Evolutionary conservation across 1,140 invertebrate species (phyloP), one percentile per base, ranked within the genome.

Genomic region (Dreissena polymorpha): DNA sequence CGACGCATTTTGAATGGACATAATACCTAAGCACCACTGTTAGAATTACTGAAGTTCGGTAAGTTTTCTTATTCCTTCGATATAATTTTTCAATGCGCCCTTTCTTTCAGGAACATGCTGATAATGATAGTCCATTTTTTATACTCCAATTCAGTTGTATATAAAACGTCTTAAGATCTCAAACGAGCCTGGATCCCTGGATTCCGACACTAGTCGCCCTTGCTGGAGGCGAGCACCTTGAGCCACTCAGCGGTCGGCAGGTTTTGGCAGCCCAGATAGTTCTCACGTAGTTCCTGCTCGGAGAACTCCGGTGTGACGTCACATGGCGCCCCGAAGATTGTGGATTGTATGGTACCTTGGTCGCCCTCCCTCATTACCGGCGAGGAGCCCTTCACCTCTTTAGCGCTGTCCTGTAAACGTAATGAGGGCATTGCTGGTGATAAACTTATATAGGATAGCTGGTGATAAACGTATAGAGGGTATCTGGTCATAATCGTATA

Each of bases 301-400:
- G 91, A 91, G 71, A 93, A 93, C 16, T 93, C 93, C 10, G 93
- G 93, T 18, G 85, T 88, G 65, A 93, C 90, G 76, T 94, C 90
- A 86, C 94, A 94, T 0, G 94, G 94, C 7, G 94, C 94, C 16
- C 94, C 94, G 82, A 93, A 93, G 10, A 94, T 88, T 27, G 92
- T 94, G 18, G 90, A 74, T 29, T 82, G 85, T 0, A 91, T 85
- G 12, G 25, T 75, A 5, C 91, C 91, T 50, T 86, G 77, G 10
- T 90, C 87, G 10, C 88, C 71, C 81, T 86, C 64, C 85, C 57
- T 85, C 29, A 89, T 81, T 3, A 87, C 75, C 8, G 93, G 93
- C 12, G 86, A 89, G 5, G 93, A 94, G 10, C 86, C 85, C 27
- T 84, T 89, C 60, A 94, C 88, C 7, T 79, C 79, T 10, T 86